A percentile compares a stretch with the other conserved stretches of the same genome.
phyloP scores from a whole-genome alignment of 2,797 vertebrate genomes.

The Notamacropus eugenii region DNA sequence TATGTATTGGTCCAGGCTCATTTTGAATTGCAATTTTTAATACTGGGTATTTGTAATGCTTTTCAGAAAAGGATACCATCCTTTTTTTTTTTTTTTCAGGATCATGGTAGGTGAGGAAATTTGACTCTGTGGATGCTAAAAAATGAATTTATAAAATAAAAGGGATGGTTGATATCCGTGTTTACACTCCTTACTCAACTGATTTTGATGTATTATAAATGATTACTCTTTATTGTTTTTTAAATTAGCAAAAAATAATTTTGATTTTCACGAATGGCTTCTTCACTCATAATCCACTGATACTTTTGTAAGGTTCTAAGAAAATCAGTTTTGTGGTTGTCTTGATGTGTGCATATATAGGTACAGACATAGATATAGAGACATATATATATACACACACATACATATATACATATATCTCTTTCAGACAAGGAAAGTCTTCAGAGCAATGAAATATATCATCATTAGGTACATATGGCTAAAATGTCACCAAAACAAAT shows the following conservation, averaged over 20 bases:
- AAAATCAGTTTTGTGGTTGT: background rate
- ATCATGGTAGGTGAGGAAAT: constrained; percentile 40
- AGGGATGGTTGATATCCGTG: constrained; percentile 33
- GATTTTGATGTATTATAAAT: constrained; percentile 28
- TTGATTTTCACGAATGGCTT: constrained; percentile 61
- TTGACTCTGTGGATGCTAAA: constrained; percentile 47
- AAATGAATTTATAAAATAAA: constrained; percentile 54
- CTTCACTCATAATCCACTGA: constrained; percentile 50
- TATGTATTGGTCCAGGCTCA: constrained; percentile 62
- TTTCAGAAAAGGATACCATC: constrained; percentile 68
- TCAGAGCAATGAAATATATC: constrained; percentile 51
- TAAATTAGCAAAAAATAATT: constrained; percentile 41
- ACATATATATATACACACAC: too few relatives aligned
- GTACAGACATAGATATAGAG: too few relatives aligned
- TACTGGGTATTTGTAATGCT: constrained; percentile 72
- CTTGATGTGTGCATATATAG: constrained; percentile 1
- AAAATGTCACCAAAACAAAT: background rate
- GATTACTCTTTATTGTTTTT: constrained; percentile 59
- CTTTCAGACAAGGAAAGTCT: constrained; percentile 32
- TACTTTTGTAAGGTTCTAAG: constrained; percentile 54
- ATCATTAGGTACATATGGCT: constrained; percentile 36
- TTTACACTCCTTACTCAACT: constrained; percentile 49
- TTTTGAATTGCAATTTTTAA: constrained; percentile 79
- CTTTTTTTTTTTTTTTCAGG: constrained; percentile 55
- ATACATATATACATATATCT: constrained; percentile 11